A percentile compares a stretch with the other conserved stretches of the same genome.
Evolutionary conservation across 2,113 vertebrate genomes (phyloP).

Genomic region (Lonchura striata): DNA sequence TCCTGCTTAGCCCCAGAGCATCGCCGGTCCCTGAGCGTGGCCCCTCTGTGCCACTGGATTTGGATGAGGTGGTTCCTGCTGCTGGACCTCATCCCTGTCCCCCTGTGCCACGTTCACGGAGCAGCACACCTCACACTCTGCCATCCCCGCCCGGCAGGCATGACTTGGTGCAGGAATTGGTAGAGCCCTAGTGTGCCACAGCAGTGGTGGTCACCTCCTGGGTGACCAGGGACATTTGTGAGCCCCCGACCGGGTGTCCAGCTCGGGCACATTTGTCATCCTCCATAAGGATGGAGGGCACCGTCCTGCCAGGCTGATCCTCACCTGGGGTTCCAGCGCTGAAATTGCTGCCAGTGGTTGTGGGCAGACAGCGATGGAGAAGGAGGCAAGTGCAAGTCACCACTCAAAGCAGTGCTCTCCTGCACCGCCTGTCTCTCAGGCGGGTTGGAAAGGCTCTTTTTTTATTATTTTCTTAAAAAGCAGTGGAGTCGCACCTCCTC

Average conservation of each 20-base stretch:
- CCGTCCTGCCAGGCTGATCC: background rate
- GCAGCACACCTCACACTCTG: background rate
- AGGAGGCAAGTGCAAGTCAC: background rate
- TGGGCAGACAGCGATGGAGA: background rate
- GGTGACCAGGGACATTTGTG: accelerated
- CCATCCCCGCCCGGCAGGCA: accelerated
- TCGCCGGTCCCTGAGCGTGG: background rate
- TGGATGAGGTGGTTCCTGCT: background rate
- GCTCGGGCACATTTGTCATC: background rate
- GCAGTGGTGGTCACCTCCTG: accelerated
- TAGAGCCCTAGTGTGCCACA: background rate
- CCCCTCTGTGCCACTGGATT: too few relatives aligned
- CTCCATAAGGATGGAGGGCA: accelerated
- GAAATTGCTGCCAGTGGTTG: background rate
- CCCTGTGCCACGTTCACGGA: accelerated
- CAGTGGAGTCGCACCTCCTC: constrained; percentile 13
- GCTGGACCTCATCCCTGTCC: background rate
- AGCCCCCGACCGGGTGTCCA: accelerated
- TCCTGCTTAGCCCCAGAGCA: background rate
- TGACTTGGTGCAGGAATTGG: accelerated
- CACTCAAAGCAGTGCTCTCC: background rate
- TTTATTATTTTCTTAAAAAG: constrained; percentile 28
- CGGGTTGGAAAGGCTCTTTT: background rate
- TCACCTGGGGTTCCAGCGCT: background rate
- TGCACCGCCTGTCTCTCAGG: background rate